Evolutionary conservation across 2,797 vertebrate genomes (phyloP).

Genomic region (Scolopax rusticola): DNA sequence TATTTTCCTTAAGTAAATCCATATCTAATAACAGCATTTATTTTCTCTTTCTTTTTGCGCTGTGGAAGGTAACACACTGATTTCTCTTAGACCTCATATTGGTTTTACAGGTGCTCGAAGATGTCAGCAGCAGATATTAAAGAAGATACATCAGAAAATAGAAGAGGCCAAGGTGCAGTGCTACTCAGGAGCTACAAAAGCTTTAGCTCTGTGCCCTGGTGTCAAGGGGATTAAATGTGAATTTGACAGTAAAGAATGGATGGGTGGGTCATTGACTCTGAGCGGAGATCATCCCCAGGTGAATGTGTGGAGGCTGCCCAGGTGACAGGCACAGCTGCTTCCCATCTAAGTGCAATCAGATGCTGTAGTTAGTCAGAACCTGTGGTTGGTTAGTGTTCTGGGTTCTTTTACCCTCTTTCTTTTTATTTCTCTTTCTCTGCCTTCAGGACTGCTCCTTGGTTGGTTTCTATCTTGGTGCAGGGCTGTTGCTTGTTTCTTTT

Average conservation of each 20-base stretch:
- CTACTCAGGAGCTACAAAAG: background rate
- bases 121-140: constrained; percentile 60
- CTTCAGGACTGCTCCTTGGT: rapidly evolving
- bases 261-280: background rate
- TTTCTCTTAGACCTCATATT: constrained; percentile 52
- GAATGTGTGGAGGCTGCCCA: background rate
- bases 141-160: constrained; percentile 54
- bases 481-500: background rate
- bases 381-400: background rate
- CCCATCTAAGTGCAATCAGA: background rate
- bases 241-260: background rate
- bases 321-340: background rate
- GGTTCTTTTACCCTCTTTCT: rapidly evolving
- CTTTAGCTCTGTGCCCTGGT: background rate
- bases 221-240: background rate
- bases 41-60: constrained; percentile 12
- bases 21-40: constrained; percentile 47
- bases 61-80: background rate
- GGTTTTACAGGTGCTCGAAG: constrained; percentile 59
- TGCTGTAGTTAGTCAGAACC: background rate
- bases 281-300: background rate
- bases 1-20: constrained; percentile 64
- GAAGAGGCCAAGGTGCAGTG: background rate
- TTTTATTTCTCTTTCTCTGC: background rate
- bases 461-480: background rate